Base-by-base conservation (phyloP, 1,140 invertebrate genomes). In the Idris sp. region DNA sequence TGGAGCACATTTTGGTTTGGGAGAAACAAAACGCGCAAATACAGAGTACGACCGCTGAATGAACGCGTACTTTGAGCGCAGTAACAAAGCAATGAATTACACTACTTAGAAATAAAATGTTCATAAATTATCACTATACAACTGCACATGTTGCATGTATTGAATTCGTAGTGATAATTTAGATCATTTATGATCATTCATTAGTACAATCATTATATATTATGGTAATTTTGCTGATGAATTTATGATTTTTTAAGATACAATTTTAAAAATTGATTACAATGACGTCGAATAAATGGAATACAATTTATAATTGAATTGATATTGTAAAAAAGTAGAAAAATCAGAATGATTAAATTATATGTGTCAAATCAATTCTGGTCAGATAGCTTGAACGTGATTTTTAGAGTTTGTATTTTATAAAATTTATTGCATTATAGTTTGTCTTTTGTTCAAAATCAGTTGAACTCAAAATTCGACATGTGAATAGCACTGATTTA, bases 41-140 rank as follows among this genome's bases (percentile, higher is more conserved):
- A n/a, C 30, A 15, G 11, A 33, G 4, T 13, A 19, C 30, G 13
- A 4, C 15, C 28, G 28, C 10, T 18, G 44, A 48, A 48, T 33
- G 33, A 48, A n/a, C n/a, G n/a, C 14, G 4, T 19, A 19, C 30
- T 48, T 11, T 9, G 19, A 48, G 8, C 30, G 35, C 22, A 28
- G 13, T 40, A 53, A 38, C 48, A 40, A 28, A 28, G 22, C 33
- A 28, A 38, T 40, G 18, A 53, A 53, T 53, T 53, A 40, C 33
- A 36, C 13, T 53, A 28, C 13, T 53, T 26, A 28, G 14, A 53
- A 28, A 28, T 40, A 51, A 51, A 59, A 48, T 59, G 56, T 48
- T 61, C 41, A 38, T 61, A 61, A 61, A 61, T 48, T 46, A 61
- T 36, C 22, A n/a, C n/a, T 48, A 28, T 14, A 13, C 5, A 48